Conservation (phyloP, 2,113 vertebrate species). For the Eretmochelys imbricata region DNA sequence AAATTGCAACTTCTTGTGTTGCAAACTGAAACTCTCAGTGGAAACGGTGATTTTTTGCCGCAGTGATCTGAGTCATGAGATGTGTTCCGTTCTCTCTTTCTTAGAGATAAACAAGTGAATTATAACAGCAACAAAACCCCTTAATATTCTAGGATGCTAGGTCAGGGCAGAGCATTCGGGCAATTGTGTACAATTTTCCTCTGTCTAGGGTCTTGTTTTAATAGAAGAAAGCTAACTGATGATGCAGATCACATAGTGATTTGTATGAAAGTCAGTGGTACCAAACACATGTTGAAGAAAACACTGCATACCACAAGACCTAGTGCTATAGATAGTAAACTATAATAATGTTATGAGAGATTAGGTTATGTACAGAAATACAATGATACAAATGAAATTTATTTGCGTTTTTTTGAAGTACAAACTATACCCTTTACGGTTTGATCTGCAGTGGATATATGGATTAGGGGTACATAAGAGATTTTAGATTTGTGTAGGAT, state of each 20-base stretch:
- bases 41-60: neutral
- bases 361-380: neutral
- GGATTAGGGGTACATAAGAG: neutral
- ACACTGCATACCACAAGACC: neutral
- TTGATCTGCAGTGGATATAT: neutral
- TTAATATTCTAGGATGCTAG: constrained; percentile 20
- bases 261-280: constrained; percentile 20
- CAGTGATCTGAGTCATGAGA: neutral
- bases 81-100: neutral
- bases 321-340: neutral
- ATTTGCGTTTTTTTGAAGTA: neutral
- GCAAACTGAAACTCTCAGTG: neutral
- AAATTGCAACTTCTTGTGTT: neutral
- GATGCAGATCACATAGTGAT: constrained; percentile 18
- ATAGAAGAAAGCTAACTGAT: neutral
- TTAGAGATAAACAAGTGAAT: constrained; percentile 42
- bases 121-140: constrained; percentile 20
- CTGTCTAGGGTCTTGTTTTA: neutral
- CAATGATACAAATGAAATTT: neutral
- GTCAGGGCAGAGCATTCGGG: constrained; percentile 7
- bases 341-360: neutral
- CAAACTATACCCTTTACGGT: neutral
- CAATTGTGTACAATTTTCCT: constrained; percentile 38
- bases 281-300: neutral
- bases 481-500: neutral